Conservation (phyloP, 2,888 invertebrate species). For the Hypsopygia costalis region DNA sequence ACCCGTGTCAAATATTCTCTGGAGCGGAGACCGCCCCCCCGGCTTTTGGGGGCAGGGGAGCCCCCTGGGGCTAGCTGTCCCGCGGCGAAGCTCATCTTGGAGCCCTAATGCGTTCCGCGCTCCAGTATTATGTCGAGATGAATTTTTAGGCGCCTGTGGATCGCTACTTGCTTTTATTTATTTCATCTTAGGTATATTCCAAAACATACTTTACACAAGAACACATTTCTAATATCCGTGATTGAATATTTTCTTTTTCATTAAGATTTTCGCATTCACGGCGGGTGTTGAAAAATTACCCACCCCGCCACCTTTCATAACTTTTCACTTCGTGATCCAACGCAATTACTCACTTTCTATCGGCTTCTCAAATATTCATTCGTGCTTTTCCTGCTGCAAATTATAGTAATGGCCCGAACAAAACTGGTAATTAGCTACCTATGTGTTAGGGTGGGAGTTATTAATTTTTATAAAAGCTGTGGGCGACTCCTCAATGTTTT, state of each 20-base stretch:
- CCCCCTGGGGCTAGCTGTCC: slow-evolving; percentile 76
- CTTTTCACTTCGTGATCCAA: slow-evolving; percentile 80
- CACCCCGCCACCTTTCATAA: slow-evolving; percentile 76
- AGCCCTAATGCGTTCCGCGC: slow-evolving; percentile 75
- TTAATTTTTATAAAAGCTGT: slow-evolving; percentile 45
- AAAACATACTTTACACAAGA: slow-evolving; percentile 5
- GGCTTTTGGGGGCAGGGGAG: slow-evolving; percentile 51
- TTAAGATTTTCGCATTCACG: slow-evolving; percentile 68
- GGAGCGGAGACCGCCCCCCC: slow-evolving; percentile 75
- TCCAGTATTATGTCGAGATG: slow-evolving; percentile 64
- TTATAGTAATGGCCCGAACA: slow-evolving; percentile 72
- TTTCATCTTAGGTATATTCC: slow-evolving; percentile 13
- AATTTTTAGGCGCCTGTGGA: slow-evolving; percentile 62
- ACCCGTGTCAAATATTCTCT: slow-evolving; percentile 81
- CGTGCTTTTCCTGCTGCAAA: slow-evolving; percentile 74
- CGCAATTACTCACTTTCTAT: slow-evolving; percentile 77
- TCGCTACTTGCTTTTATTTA: slow-evolving; percentile 34
- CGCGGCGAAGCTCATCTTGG: slow-evolving; percentile 79
- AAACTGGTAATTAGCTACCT: slow-evolving; percentile 68
- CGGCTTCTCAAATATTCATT: slow-evolving; percentile 80
- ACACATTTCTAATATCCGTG: slow-evolving; percentile 35
- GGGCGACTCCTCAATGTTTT: slow-evolving; percentile 23
- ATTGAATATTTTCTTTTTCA: slow-evolving; percentile 72
- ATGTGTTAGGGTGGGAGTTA: slow-evolving; percentile 42
- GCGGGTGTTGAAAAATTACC: slow-evolving; percentile 69